Evolutionary conservation across 2,113 vertebrate species (phyloP).

Genomic region (Monarcha castaneiventris): DNA sequence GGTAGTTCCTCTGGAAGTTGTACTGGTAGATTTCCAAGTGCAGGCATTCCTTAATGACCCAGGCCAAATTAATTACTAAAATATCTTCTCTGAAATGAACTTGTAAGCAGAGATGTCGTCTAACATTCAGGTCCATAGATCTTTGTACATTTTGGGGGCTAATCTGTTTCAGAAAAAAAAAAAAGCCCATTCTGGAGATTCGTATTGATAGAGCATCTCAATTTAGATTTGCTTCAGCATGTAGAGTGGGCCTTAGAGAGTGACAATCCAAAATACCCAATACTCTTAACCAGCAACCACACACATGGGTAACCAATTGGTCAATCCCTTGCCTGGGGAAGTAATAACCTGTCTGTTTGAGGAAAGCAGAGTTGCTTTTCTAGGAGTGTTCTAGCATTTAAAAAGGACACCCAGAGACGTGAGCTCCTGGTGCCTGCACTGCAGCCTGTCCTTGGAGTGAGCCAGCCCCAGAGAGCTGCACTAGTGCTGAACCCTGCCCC

Average conservation of each 20-base stretch:
- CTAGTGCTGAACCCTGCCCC: neutral
- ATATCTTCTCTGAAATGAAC: neutral
- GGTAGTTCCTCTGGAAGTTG: neutral
- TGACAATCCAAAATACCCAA: neutral
- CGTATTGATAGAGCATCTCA: neutral
- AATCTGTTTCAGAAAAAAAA: neutral
- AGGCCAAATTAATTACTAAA: neutral
- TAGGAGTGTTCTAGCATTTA: neutral
- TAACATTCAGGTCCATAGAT: neutral
- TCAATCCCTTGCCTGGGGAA: neutral
- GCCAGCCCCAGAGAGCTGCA: neutral
- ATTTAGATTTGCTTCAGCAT: neutral
- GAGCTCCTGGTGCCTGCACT: neutral
- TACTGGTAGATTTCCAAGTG: neutral
- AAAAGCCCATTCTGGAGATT: neutral
- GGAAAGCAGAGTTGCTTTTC: neutral
- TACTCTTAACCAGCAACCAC: neutral
- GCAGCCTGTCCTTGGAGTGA: neutral
- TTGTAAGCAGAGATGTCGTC: neutral
- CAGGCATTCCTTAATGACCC: neutral
- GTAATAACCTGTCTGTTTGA: neutral
- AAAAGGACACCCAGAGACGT: neutral
- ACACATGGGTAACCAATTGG: accelerated
- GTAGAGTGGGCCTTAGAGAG: neutral
- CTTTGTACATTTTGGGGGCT: neutral